A percentile compares a stretch with the other conserved stretches of the same genome.
These are phyloP conservation scores for Drymonia ruficornis DNA, from an alignment of 2,888 invertebrate species.

Conservation along the genomic window DNA sequence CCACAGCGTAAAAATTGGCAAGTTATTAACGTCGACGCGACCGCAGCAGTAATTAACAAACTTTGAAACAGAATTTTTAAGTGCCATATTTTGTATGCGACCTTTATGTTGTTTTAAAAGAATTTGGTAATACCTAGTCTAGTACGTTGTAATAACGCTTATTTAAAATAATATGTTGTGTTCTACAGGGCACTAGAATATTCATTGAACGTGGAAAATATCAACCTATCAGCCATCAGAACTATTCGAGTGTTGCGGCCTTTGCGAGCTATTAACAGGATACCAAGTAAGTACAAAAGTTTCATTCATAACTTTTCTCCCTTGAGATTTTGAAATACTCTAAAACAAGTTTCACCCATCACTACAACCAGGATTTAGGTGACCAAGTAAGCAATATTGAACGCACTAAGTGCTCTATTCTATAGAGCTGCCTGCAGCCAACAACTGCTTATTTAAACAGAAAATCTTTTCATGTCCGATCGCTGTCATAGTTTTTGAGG, in stretches of 20 bases:
- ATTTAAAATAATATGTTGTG: conserved; percentile 4
- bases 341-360: too few relatives aligned
- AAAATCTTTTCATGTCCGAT: too few relatives aligned
- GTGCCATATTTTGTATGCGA: background rate
- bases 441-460: too few relatives aligned
- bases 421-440: too few relatives aligned
- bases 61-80: conserved; percentile 3
- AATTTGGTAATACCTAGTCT: background rate
- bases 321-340: too few relatives aligned
- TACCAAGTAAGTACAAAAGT: conserved; percentile 94
- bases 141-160: background rate
- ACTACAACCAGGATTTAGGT: too few relatives aligned
- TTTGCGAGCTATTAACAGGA: conserved; percentile 98
- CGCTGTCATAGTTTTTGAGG: too few relatives aligned
- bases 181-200: conserved; percentile 91
- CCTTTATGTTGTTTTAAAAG: background rate
- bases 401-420: too few relatives aligned
- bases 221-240: conserved; percentile 98
- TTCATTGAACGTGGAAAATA: conserved; percentile 97
- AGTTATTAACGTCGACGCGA: background rate
- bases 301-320: background rate
- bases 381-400: too few relatives aligned
- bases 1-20: background rate
- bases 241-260: conserved; percentile 99
- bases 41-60: conserved; percentile 2